phyloP scores from a whole-genome alignment of 1,140 invertebrate genomes.

The Papilio helenus region DNA sequence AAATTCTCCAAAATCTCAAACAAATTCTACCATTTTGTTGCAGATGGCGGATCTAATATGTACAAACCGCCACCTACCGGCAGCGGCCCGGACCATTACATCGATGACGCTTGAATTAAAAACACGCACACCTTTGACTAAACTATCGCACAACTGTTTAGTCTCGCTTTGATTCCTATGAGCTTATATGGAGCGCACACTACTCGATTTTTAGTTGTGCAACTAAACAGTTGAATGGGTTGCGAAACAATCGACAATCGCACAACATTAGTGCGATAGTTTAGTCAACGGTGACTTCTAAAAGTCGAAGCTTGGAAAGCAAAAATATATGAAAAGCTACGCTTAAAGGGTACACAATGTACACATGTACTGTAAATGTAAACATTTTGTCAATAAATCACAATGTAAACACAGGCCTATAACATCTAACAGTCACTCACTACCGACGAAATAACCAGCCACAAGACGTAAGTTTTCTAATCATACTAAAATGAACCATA shows the following conservation, averaged over 20 bases:
- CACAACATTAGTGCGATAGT: too few species aligned
- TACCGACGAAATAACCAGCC: constrained; percentile 45
- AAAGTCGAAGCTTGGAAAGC: neutral
- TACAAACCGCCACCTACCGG: constrained; percentile 43
- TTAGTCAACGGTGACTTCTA: neutral
- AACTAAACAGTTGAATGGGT: too few species aligned
- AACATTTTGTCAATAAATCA: constrained; percentile 54
- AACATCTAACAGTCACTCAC: constrained; percentile 47
- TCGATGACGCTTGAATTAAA: constrained; percentile 4
- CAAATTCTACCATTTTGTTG: neutral
- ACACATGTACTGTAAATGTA: constrained; percentile 40
- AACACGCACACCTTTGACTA: too few species aligned
- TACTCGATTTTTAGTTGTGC: too few species aligned
- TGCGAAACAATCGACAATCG: too few species aligned
- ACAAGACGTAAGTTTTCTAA: constrained; percentile 42
- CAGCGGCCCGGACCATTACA: constrained; percentile 44
- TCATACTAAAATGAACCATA: constrained; percentile 41
- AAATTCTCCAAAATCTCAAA: too few species aligned
- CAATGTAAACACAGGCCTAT: constrained; percentile 46
- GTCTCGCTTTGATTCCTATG: too few species aligned
- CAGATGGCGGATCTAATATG: neutral
- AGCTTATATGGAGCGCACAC: too few species aligned
- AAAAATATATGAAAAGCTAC: neutral
- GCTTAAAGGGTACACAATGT: neutral
- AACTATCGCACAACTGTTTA: too few species aligned